phyloP scores from a whole-genome alignment of 2,797 vertebrate genomes.

The Macropus fuliginosus region DNA sequence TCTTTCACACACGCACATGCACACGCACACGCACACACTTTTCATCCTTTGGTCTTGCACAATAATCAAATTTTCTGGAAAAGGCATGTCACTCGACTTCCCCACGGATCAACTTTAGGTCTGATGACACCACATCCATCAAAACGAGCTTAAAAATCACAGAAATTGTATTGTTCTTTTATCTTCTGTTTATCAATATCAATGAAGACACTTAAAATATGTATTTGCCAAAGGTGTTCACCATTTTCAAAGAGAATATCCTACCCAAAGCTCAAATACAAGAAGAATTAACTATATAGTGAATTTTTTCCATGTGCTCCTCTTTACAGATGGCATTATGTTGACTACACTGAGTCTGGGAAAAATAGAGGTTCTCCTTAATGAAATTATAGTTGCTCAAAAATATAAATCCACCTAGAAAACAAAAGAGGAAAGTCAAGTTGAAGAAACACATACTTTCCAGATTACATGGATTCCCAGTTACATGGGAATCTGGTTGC shows the following conservation, averaged over 20 bases:
- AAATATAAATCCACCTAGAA: not conserved
- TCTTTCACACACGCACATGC: too few species aligned
- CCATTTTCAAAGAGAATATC: not conserved
- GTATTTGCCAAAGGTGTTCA: not conserved
- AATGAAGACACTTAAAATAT: not conserved
- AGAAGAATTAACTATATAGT: not conserved
- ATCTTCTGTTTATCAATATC: not conserved
- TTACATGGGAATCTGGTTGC: not conserved
- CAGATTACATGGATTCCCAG: not conserved
- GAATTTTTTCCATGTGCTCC: not conserved
- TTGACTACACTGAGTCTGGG: not conserved
- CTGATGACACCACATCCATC: not conserved
- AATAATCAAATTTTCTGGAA: not conserved
- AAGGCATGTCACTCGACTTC: not conserved
- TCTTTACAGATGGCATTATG: not conserved
- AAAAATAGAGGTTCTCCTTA: not conserved
- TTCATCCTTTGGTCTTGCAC: not conserved
- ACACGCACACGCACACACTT: not conserved
- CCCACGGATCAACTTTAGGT: not conserved
- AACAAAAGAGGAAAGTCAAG: not conserved
- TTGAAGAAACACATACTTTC: not conserved
- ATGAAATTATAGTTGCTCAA: not conserved
- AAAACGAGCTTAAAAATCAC: not conserved
- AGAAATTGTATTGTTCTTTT: not conserved
- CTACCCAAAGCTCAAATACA: not conserved